Base-by-base conservation (phyloP, 2,113 vertebrate genomes). In the Paralichthys olivaceus region DNA sequence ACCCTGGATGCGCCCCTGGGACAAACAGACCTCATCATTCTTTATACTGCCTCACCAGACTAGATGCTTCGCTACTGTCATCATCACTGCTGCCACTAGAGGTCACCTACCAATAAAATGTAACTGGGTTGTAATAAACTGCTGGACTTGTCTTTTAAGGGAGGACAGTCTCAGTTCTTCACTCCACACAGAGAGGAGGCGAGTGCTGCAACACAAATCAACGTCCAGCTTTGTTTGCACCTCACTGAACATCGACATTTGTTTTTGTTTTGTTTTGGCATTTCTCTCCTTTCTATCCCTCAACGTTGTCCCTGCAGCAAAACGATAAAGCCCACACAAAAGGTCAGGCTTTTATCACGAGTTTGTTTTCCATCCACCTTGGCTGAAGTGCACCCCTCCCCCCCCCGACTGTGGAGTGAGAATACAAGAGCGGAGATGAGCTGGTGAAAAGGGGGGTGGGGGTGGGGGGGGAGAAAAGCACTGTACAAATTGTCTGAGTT, bases 331-430 rank as follows among this genome's bases (percentile, higher is more conserved):
- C 67, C 59, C 32, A 58, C 56, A 59, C 74, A 90, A 90, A n/a
- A 90, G 87, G 87, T 89, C 84, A 87, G 84, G 66, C 83, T 87
- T 85, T 89, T 80, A 87, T 88, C 81, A 77, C 40, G 23, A 79
- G 73, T 65, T 72, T 74, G 65, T 79, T 86, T 87, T 82, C 58
- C 60, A 79, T 63, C 72, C 62, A 79, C 55, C 77, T 79, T 74
- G 60, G 68, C 72, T 79, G 14, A 34, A 84, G 69, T 62, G 29
- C 58, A 84, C 70, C 34, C 43, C 49, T 43, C 26, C 57, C 57
- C 3, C 3, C 70, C 20, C 23, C 17, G 22, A 9, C 25, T 26
- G 9, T 56, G 26, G 51, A 80, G 63, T 70, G 32, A 49, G 45
- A 73, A 62, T 23, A 47, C 58, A 75, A 8, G 15, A 66, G 72